Base-by-base conservation (phyloP, 2,113 vertebrate genomes). In the Odocoileus virginianus region DNA sequence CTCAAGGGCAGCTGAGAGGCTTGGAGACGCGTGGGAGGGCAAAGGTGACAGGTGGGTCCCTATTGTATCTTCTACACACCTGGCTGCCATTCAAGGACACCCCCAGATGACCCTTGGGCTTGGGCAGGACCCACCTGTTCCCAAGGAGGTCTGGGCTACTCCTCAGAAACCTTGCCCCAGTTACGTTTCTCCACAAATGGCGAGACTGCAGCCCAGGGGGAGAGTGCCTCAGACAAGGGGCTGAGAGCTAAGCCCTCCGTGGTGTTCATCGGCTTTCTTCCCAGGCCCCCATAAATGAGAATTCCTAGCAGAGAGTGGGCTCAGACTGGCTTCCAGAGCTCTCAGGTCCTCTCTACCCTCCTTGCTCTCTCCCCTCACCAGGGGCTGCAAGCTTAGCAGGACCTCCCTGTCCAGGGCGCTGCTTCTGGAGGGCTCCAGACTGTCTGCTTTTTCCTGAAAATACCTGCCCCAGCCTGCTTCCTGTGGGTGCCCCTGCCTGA, bases 161-260 rank as follows among this genome's bases (percentile, higher is more conserved):
- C 36, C 50, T 84, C 23, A 23, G 92, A 78, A 43, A 57, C 64
- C 40, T 40, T 19, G 2, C 43, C 79, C 60, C 3, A 27, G 9
- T 30, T 8, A 5, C 1, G 2, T 6, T 55, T 76, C 25, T 27
- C 94, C 64, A 81, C 57, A 86, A 25, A 30, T 33, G 74, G n/a
- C 10, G 43, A 82, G 54, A 71, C 8, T 15, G 25, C 87, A 78
- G 47, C 43, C 64, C 55, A 47, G 90, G 55, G 54, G 54, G 45
- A 55, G 71, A 64, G 30, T 54, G 15, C 25, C 28, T 85, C 36
- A n/a, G 14, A 47, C 60, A 13, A 19, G 21, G 54, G 30, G 47
- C 78, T 28, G 40, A 78, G 36, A 40, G 64, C 15, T 52, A 27
- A 21, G 36, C 40, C 15, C 6, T 9, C 36, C 0, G 0, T 50